phyloP scores from a whole-genome alignment of 1,140 invertebrate genomes.

The Brachionus manjavacas region DNA sequence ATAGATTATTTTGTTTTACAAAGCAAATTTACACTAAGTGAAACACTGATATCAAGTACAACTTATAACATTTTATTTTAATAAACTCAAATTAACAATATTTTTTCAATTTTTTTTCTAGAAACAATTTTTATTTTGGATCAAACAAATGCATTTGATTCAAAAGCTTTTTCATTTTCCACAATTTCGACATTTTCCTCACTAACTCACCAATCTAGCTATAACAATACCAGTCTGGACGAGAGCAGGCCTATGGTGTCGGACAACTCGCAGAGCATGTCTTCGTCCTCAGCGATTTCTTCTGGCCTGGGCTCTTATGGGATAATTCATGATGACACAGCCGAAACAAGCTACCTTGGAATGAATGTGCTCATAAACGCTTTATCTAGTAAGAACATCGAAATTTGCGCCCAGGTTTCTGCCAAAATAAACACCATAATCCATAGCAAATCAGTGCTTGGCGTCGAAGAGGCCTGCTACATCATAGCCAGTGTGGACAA shows the following conservation, averaged over 20 bases:
- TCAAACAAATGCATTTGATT: slow-evolving; percentile 60
- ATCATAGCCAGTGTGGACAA: slow-evolving; percentile 55
- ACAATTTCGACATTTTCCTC: neutral
- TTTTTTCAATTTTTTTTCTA: neutral
- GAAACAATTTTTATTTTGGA: slow-evolving; percentile 11
- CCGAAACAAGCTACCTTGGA: slow-evolving; percentile 62
- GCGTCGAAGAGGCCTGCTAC: slow-evolving; percentile 61
- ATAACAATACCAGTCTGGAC: neutral
- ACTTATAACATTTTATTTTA: neutral
- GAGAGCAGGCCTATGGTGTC: neutral
- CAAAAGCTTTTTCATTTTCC: slow-evolving; percentile 51
- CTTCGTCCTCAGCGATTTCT: neutral
- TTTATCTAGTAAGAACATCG: slow-evolving; percentile 60
- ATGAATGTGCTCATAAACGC: slow-evolving; percentile 61
- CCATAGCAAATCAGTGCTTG: slow-evolving; percentile 61
- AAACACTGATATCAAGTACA: neutral
- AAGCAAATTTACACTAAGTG: slow-evolving; percentile 56
- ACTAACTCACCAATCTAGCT: neutral
- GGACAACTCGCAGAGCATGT: neutral
- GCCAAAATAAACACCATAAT: slow-evolving; percentile 63
- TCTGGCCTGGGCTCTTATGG: neutral
- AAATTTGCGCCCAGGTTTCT: slow-evolving; percentile 63
- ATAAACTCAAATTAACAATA: neutral
- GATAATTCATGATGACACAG: slow-evolving; percentile 57
- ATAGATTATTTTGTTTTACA: slow-evolving; percentile 63